Evolutionary conservation across 2,888 invertebrate species (phyloP).

Genomic region (Drosophila imparisetae): DNA sequence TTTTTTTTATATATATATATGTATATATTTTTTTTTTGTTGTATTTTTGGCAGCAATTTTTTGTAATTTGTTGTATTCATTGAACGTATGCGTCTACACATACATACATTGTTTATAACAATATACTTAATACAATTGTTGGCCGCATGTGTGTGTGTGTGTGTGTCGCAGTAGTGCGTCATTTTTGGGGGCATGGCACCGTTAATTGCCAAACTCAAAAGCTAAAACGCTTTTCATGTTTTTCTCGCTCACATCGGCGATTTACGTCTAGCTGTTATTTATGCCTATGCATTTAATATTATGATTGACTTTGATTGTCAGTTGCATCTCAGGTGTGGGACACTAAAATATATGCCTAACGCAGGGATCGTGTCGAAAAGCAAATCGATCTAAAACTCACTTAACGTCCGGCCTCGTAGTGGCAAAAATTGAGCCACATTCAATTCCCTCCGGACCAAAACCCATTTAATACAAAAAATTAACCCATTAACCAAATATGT

Average conservation of each 20-base stretch:
- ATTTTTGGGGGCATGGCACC: slow-evolving; percentile 29
- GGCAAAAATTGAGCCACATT: background rate
- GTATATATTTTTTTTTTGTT: background rate
- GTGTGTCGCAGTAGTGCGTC: slow-evolving; percentile 39
- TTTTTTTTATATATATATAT: slow-evolving; percentile 1
- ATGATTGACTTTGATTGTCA: background rate
- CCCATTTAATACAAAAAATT: background rate
- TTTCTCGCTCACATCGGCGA: slow-evolving; percentile 21
- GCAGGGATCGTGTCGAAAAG: slow-evolving; percentile 13
- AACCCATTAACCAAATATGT: background rate
- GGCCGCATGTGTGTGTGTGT: slow-evolving; percentile 16
- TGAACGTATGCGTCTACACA: slow-evolving; percentile 22
- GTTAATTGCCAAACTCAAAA: slow-evolving; percentile 18
- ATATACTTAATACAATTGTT: slow-evolving; percentile 44
- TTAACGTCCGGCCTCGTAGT: slow-evolving; percentile 4
- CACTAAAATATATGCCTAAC: slow-evolving; percentile 17
- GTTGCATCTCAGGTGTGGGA: background rate
- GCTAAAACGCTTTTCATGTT: slow-evolving; percentile 59
- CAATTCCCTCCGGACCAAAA: background rate
- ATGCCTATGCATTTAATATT: background rate
- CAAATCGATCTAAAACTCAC: background rate
- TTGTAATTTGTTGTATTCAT: slow-evolving; percentile 29
- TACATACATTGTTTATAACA: slow-evolving; percentile 19
- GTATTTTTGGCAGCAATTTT: slow-evolving; percentile 40
- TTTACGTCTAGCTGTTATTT: background rate